phyloP scores from a whole-genome alignment of 2,113 vertebrate genomes.

The Perccottus glenii region DNA sequence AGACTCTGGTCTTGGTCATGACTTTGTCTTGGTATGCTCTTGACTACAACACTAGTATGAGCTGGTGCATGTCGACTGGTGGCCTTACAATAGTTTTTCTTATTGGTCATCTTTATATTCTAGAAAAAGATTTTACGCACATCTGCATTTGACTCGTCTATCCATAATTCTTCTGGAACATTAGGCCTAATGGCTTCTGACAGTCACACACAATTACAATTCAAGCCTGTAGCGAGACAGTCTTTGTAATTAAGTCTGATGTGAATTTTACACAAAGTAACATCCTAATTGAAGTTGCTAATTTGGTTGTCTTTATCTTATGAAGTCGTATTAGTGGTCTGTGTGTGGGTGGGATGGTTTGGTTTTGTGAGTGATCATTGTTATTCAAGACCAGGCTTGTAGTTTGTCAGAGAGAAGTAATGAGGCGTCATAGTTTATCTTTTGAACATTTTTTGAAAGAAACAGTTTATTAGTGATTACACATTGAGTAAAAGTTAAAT shows the following conservation, averaged over 20 bases:
- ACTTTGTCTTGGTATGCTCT: too few species aligned
- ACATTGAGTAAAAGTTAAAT: neutral
- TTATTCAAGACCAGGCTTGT: conserved; percentile 38
- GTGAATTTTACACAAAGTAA: conserved; percentile 50
- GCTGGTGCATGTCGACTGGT: too few species aligned
- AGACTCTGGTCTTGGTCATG: too few species aligned
- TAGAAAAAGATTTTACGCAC: neutral
- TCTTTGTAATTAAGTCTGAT: conserved; percentile 59
- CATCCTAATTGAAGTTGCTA: conserved; percentile 39
- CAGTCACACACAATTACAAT: conserved; percentile 6
- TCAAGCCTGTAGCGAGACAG: conserved; percentile 23
- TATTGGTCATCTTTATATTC: too few species aligned
- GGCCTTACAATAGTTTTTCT: too few species aligned
- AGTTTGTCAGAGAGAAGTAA: conserved; percentile 43
- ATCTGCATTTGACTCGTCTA: too few species aligned
- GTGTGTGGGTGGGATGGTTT: conserved; percentile 5
- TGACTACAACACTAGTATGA: too few species aligned
- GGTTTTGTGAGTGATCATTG: conserved; percentile 27
- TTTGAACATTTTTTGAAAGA: conserved; percentile 25
- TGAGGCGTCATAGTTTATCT: conserved; percentile 41
- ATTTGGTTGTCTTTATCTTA: conserved; percentile 54
- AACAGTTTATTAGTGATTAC: conserved; percentile 3
- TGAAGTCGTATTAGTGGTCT: conserved; percentile 39
- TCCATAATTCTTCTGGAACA: neutral
- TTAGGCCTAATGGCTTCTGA: conserved; percentile 1